Conservation (phyloP, 2,113 vertebrate genomes). For the Lethenteron reissneri region DNA sequence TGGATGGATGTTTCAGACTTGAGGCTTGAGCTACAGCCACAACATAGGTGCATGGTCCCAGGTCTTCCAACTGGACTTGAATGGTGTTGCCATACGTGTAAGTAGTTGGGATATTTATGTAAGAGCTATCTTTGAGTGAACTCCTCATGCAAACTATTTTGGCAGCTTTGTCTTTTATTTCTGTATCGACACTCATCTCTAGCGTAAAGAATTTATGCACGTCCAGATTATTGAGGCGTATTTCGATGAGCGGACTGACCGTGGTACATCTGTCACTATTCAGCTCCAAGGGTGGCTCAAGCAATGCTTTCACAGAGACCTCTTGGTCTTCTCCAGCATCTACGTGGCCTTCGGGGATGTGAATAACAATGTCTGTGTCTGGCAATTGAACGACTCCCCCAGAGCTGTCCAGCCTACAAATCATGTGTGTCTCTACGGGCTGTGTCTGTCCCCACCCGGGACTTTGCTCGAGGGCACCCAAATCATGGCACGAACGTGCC, state of each 20-base stretch:
- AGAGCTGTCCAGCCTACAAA: conserved; percentile 59
- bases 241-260: conserved; percentile 68
- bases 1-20: conserved; percentile 35
- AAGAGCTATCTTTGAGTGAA: conserved; percentile 65
- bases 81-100: conserved; percentile 50
- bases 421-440: conserved; percentile 63
- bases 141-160: conserved; percentile 54
- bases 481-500: conserved; percentile 74
- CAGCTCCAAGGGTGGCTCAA: conserved; percentile 67
- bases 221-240: conserved; percentile 77
- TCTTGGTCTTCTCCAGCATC: conserved; percentile 52
- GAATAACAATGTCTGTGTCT: conserved; percentile 62
- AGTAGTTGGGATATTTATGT: conserved; percentile 27
- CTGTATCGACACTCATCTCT: conserved; percentile 67
- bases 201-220: conserved; percentile 42
- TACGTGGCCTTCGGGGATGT: conserved; percentile 58
- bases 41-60: conserved; percentile 81
- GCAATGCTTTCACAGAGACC: conserved; percentile 64
- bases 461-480: conserved; percentile 66
- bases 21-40: conserved; percentile 46
- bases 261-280: conserved; percentile 64
- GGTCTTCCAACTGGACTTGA: conserved; percentile 55
- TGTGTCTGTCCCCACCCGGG: conserved; percentile 94
- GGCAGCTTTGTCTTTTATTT: conserved; percentile 35
- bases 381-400: conserved; percentile 74